phyloP scores from a whole-genome alignment of 2,113 vertebrate genomes.

The Archocentrus centrarchus region DNA sequence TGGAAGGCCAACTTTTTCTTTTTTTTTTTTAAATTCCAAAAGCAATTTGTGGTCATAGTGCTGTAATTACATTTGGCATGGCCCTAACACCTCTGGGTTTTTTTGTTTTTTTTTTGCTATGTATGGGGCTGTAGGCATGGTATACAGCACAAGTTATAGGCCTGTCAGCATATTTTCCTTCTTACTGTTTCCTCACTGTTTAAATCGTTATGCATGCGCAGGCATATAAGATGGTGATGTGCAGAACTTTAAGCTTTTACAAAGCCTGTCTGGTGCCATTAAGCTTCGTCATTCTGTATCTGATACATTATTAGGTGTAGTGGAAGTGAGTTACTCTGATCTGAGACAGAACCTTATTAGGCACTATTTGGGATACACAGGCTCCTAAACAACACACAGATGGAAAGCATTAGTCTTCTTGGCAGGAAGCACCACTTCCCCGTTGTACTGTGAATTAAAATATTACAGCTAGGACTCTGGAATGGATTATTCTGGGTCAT shows the following conservation, averaged over 20 bases:
- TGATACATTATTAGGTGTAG: slow-evolving; percentile 3
- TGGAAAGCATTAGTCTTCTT: slow-evolving; percentile 69
- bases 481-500: slow-evolving; percentile 32
- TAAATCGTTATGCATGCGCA: background rate
- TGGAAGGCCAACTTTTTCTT: background rate
- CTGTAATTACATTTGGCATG: slow-evolving; percentile 26
- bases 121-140: background rate
- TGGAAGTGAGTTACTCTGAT: slow-evolving; percentile 41
- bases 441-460: slow-evolving; percentile 58
- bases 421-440: slow-evolving; percentile 64
- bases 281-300: background rate
- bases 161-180: background rate
- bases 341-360: slow-evolving; percentile 59
- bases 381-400: slow-evolving; percentile 60
- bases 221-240: background rate
- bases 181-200: background rate
- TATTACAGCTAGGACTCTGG: slow-evolving; percentile 35
- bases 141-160: background rate
- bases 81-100: slow-evolving; percentile 20
- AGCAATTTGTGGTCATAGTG: slow-evolving; percentile 13
- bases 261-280: background rate
- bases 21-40: background rate
- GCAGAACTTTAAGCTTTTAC: background rate
- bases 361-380: slow-evolving; percentile 44
- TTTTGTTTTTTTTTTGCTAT: background rate